Base-by-base conservation (phyloP, 2,888 invertebrate species). In the Hypena proboscidalis region DNA sequence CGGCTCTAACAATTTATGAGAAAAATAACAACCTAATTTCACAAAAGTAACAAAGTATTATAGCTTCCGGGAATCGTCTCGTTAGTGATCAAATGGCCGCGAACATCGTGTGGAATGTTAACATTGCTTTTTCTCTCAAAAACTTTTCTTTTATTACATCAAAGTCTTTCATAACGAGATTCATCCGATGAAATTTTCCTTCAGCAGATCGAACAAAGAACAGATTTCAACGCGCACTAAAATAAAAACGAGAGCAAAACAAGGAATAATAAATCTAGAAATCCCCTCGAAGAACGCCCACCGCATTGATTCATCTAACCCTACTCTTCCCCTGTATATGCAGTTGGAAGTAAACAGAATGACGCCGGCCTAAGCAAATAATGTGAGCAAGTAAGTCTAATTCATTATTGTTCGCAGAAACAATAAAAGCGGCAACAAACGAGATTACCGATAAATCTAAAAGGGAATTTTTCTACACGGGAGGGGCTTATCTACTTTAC, bases 361-460 rank as follows among this genome's bases (percentile, higher is more conserved):
- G 82, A 80, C 75, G 76, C 70, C 68, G 57, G 70, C 83, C 81
- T 78, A 79, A 80, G 72, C 80, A 83, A 84, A 83, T 81, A 83
- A 77, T 71, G 74, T 64, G 70, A 74, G 75, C 71, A 71, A 75
- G 74, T 71, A 80, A 80, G 74, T 76, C 80, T 82, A 83, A 85
- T 85, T 86, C 84, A 83, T 84, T 80, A 83, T 79, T 74, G 78
- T 74, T 71, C 66, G 67, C 74, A 77, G 73, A 82, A 83, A 85
- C 82, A 87, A 85, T 85, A 83, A 83, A 84, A 81, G 74, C 77
- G 77, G 80, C 80, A 75, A 80, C 77, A 81, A 81, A 80, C 71
- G 73, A 80, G 83, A 85, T 85, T 83, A 85, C 81, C 72, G 71
- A 78, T 82, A 81, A 84, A 85, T 81, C 85, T 78, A 71, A 80